Evolutionary conservation across 2,888 invertebrate species (phyloP), one percentile per base, ranked within the genome.

Genomic region (Xestia xanthographa): DNA sequence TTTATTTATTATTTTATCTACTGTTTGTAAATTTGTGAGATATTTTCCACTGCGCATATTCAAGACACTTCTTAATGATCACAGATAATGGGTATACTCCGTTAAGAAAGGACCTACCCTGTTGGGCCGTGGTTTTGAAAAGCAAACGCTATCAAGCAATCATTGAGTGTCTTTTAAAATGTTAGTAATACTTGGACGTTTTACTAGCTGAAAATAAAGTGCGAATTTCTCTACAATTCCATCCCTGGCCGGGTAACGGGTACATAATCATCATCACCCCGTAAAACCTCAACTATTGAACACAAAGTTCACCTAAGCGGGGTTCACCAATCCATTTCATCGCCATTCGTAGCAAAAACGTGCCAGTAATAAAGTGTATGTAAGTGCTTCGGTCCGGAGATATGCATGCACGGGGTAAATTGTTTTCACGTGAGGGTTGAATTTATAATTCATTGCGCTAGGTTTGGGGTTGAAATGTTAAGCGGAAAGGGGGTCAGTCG

Each of bases 361-460:
- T 75, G 56, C 62, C 26, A 66, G 70, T 72, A 73, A 75, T 87
- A 85, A 85, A 79, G 73, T 87, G 73, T 79, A 66, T 72, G 66
- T 66, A 72, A 79, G 78, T 68, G 65, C 66, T 79, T 68, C 66
- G 60, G 72, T 75, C 72, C 72, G 50, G 66, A 75, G 75, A 85
- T 80, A 86, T 77, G 75, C 71, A 72, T 62, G 48, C 65, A n/a
- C 66, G 53, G 68, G 73, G 84, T 81, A 77, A 84, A 90, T 87
- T 85, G 85, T 90, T 87, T 87, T 77, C 80, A 85, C 82, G 75
- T 80, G 48, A 68, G 72, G 79, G 71, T 83, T 63, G 74, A 82
- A 88, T 87, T 84, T 86, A 85, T 84, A 88, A 87, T 85, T 88
- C 77, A 88, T 82, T 73, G 77, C 80, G 79, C 73, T 72, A 66